These are phyloP conservation scores for Lumbricus terrestris DNA, from an alignment of 2,888 invertebrate genomes.

Conservation along the genomic window DNA sequence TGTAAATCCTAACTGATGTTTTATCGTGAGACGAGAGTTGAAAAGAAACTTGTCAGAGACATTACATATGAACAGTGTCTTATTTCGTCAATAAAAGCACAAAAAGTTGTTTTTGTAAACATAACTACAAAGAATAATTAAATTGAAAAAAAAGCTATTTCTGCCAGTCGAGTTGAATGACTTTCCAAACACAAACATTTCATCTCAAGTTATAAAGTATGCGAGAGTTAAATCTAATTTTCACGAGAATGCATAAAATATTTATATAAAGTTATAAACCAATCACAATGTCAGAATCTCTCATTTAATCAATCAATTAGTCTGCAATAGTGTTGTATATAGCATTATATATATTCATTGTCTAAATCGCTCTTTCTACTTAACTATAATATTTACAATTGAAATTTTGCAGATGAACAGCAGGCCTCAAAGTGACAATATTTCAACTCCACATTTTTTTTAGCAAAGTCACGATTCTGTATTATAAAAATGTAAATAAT, in stretches of 20 bases:
- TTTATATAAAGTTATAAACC: too few species aligned
- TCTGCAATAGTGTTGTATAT: neutral
- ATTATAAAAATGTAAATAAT: neutral
- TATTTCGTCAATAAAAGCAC: neutral
- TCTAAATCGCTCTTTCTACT: neutral
- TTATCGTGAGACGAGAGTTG: too few species aligned
- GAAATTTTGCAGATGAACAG: neutral
- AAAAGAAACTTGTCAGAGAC: too few species aligned
- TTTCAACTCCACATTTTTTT: neutral
- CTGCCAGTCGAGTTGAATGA: too few species aligned
- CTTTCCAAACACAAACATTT: neutral
- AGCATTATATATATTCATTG: too few species aligned
- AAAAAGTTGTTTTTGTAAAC: neutral
- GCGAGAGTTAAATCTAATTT: neutral
- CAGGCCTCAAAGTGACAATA: neutral
- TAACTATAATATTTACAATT: neutral
- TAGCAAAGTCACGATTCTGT: neutral
- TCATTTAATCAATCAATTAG: neutral
- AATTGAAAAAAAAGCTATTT: neutral
- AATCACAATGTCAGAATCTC: too few species aligned
- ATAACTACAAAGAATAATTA: neutral
- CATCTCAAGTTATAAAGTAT: neutral
- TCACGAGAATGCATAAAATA: too few species aligned
- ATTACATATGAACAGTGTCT: too few species aligned
- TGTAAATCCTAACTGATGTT: too few species aligned